Conservation (phyloP, 1,140 invertebrate genomes). For the Daktulosphaira vitifoliae region DNA sequence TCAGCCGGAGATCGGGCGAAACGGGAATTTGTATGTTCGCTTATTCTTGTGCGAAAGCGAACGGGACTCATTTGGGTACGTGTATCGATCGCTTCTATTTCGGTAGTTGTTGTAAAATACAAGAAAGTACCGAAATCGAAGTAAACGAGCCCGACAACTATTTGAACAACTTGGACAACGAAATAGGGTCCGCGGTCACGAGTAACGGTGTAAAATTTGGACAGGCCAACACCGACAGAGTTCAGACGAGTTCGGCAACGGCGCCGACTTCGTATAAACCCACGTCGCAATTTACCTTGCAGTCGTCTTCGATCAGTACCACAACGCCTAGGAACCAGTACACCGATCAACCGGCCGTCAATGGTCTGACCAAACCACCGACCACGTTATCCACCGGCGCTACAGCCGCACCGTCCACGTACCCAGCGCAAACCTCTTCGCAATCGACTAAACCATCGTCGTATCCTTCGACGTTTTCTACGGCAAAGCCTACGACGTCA, state of each 20-base stretch:
- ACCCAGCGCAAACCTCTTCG: slow-evolving; percentile 6
- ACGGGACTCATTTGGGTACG: slow-evolving; percentile 80
- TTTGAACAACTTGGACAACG: slow-evolving; percentile 35
- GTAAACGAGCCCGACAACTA: slow-evolving; percentile 38
- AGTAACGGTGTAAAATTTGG: slow-evolving; percentile 32
- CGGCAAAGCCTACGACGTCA: slow-evolving; percentile 34
- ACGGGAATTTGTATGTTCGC: slow-evolving; percentile 89
- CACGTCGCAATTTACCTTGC: slow-evolving; percentile 1
- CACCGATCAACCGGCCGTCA: not conserved
- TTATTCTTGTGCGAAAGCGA: slow-evolving; percentile 81
- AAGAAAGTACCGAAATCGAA: slow-evolving; percentile 43
- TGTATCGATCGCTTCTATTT: slow-evolving; percentile 89
- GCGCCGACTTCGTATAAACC: slow-evolving; percentile 4
- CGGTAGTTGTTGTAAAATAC: slow-evolving; percentile 76
- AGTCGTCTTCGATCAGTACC: not conserved
- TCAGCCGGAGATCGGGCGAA: slow-evolving; percentile 65
- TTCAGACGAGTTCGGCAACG: not conserved
- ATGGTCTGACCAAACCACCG: slow-evolving; percentile 13
- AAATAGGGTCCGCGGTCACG: not conserved
- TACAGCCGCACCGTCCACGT: not conserved
- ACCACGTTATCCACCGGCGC: not conserved
- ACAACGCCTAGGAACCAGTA: not conserved
- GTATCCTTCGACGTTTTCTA: not conserved
- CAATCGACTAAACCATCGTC: not conserved
- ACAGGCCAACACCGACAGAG: not conserved